Evolutionary conservation across 2,797 vertebrate species (phyloP), one percentile per base, ranked within the genome.

Genomic region (Sciaenops ocellatus): DNA sequence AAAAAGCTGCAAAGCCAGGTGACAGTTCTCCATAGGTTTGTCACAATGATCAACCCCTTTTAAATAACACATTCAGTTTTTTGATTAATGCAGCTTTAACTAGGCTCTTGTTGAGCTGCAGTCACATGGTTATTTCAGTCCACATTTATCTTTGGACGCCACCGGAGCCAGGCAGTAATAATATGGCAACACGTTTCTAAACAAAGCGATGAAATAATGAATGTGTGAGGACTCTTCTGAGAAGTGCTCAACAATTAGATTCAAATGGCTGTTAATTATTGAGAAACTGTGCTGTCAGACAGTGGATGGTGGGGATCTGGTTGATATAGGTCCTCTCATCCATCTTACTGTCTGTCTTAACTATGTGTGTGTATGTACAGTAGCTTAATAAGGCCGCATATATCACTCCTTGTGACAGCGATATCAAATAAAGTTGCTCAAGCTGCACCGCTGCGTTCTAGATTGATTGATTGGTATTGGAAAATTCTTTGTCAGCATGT

Each of bases 231-330:
- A 47, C 62, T 73, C 62, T 83, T 69, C 47, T 65, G 50, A 79
- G 54, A 55, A 85, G 50, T 70, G 54, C 17, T 64, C 28, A 61
- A 81, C 60, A 66, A 61, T 85, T 85, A 48, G 34, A 78, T 55
- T 72, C 10, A 60, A 86, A 79, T 63, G 50, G 28, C 65, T 82
- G 75, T 83, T 88, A 76, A 84, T 85, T 79, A 82, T 66, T 72
- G 64, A 82, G 48, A 79, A 61, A 59, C 62, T 18, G 4, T 24
- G 56, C 68, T 54, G 69, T 82, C 82, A 69, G 59, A 52, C 28
- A 66, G 64, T 74, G 64, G 60, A 44, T 59, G 50, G 74, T 65
- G 69, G 52, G 50, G 46, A 17, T 79, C 69, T 59, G 64, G 41
- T 66, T 72, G 52, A 83, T 67, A 28, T 7, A 30, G 46, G 13